These are phyloP conservation scores for Channallabes apus DNA, from an alignment of 2,797 vertebrate species.

Conservation along the genomic window DNA sequence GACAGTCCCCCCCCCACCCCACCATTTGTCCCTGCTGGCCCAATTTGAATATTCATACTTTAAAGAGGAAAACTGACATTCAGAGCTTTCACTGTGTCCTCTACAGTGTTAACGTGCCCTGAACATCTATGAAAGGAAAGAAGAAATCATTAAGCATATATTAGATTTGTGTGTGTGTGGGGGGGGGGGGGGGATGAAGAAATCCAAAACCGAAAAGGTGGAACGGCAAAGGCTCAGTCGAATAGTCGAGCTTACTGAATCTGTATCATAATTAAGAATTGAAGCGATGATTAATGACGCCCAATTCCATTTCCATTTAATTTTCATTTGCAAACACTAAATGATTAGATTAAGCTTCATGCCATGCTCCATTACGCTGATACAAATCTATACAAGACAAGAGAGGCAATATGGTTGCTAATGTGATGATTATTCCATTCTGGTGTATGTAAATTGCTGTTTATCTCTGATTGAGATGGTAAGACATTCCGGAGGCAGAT, in stretches of 20 bases:
- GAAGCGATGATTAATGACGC: slow-evolving; percentile 24
- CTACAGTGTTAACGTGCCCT: neutral
- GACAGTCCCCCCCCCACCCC: slow-evolving; percentile 27
- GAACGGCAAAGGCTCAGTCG: neutral
- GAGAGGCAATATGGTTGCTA: slow-evolving; percentile 39
- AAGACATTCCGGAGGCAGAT: neutral
- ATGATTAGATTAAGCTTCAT: slow-evolving; percentile 32
- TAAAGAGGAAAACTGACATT: slow-evolving; percentile 53
- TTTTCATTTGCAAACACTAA: slow-evolving; percentile 32
- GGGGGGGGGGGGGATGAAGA: neutral
- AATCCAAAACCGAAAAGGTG: neutral
- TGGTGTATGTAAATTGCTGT: slow-evolving; percentile 19
- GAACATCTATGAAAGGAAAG: neutral
- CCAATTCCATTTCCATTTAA: slow-evolving; percentile 28
- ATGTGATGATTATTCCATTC: slow-evolving; percentile 48
- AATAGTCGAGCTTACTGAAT: slow-evolving; percentile 18
- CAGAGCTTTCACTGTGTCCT: slow-evolving; percentile 17
- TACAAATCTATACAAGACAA: slow-evolving; percentile 32
- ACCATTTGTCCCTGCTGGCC: slow-evolving; percentile 48
- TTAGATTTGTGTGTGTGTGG: neutral
- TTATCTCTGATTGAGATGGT: slow-evolving; percentile 23
- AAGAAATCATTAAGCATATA: neutral
- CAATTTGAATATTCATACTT: slow-evolving; percentile 64
- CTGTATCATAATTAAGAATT: slow-evolving; percentile 43
- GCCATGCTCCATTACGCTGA: slow-evolving; percentile 37